Evolutionary conservation across 2,113 vertebrate species (phyloP).

Genomic region (Octodon degus): DNA sequence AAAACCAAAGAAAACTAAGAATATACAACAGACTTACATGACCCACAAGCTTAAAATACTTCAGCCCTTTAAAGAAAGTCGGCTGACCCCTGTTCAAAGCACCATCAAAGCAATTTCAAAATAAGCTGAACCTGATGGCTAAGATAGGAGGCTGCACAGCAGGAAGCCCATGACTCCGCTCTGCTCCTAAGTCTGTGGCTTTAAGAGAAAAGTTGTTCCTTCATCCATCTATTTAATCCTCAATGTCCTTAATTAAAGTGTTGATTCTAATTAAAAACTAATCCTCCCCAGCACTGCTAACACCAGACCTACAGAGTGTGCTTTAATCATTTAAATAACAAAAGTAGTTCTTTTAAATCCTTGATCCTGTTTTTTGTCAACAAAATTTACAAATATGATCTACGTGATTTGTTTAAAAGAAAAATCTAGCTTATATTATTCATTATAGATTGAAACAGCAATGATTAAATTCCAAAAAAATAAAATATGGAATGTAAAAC

Average conservation of each 20-base stretch:
- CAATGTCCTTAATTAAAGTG: background rate
- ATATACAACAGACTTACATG: background rate
- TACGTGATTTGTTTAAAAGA: background rate
- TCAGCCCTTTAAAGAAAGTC: background rate
- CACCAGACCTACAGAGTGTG: background rate
- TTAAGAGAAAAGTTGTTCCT: background rate
- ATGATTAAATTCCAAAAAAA: background rate
- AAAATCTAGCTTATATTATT: background rate
- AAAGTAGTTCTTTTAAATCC: background rate
- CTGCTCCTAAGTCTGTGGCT: background rate
- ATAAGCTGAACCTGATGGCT: background rate
- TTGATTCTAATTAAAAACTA: background rate
- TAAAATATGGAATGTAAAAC: background rate
- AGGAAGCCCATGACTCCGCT: background rate
- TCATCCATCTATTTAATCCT: background rate
- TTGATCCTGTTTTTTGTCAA: background rate
- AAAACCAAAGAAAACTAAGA: background rate
- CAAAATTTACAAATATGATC: background rate
- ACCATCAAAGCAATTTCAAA: conserved; percentile 33
- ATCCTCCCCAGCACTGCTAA: background rate
- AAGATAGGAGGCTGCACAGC: background rate
- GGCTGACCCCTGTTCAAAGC: background rate
- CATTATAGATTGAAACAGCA: background rate
- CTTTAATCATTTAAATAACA: background rate
- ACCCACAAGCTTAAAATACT: background rate